A percentile compares a stretch with the other conserved stretches of the same genome.
These are phyloP conservation scores for Sebastes oblongus DNA, from an alignment of 2,797 vertebrate species.

Conservation along the genomic window DNA sequence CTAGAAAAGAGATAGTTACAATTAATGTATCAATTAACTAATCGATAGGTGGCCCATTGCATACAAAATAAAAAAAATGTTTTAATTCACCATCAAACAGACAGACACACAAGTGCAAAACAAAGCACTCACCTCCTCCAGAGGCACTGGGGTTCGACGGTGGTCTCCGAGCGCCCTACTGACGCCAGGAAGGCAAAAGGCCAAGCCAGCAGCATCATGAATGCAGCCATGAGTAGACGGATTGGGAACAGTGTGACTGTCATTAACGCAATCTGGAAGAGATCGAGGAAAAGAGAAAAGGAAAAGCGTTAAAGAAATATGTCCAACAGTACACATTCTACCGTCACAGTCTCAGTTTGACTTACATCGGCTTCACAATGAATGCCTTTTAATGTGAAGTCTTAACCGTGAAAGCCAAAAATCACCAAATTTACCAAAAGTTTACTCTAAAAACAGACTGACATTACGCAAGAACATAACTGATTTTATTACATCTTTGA, in stretches of 20 bases:
- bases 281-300: constrained; percentile 5
- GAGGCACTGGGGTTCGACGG: constrained; percentile 87
- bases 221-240: constrained; percentile 91
- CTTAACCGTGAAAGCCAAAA: neutral
- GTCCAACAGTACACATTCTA: neutral
- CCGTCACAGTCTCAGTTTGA: neutral
- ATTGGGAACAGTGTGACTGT: constrained; percentile 96
- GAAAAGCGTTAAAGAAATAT: neutral
- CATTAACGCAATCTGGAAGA: constrained; percentile 92
- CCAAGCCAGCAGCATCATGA: constrained; percentile 99
- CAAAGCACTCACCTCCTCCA: constrained; percentile 91
- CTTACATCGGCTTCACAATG: neutral
- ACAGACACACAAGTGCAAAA: neutral
- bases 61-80: neutral
- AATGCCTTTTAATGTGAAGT: neutral
- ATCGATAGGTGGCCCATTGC: neutral
- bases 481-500: neutral
- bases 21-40: neutral
- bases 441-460: neutral
- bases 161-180: constrained; percentile 86
- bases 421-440: neutral
- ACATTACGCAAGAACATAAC: neutral
- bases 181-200: constrained; percentile 93
- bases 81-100: neutral
- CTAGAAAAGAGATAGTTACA: neutral